phyloP scores from a whole-genome alignment of 2,797 vertebrate species.

The Coracias cyanogaster region DNA sequence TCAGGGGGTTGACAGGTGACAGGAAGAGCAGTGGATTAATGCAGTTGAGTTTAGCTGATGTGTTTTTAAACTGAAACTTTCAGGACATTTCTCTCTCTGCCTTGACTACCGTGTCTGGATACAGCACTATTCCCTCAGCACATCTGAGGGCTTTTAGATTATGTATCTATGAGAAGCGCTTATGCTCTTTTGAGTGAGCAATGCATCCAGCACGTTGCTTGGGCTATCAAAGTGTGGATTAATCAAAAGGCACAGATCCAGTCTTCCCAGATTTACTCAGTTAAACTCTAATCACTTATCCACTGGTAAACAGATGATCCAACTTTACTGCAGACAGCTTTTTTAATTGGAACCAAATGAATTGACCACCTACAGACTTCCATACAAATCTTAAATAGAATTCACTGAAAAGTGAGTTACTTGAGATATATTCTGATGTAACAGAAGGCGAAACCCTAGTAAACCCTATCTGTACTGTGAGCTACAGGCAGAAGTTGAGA shows the following conservation, averaged over 20 bases:
- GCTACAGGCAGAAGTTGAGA: neutral
- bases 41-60: neutral
- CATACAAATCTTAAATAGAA: neutral
- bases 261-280: neutral
- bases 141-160: neutral
- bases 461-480: neutral
- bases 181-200: neutral
- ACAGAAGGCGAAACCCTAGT: neutral
- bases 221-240: neutral
- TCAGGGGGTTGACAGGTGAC: accelerated
- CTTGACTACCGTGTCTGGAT: neutral
- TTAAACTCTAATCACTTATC: neutral
- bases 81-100: neutral
- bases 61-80: neutral
- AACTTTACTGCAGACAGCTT: neutral
- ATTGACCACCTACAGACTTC: neutral
- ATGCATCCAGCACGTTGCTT: neutral
- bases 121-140: neutral
- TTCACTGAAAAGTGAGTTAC: neutral
- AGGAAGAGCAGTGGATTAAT: neutral
- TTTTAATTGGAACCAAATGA: neutral
- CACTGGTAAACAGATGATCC: neutral
- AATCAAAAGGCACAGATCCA: neutral
- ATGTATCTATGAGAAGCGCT: neutral
- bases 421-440: neutral